Percentiles rank a stretch among this genome's conserved stretches.
Conservation (phyloP, 2,797 vertebrate species). For the Eidolon dupreanum region DNA sequence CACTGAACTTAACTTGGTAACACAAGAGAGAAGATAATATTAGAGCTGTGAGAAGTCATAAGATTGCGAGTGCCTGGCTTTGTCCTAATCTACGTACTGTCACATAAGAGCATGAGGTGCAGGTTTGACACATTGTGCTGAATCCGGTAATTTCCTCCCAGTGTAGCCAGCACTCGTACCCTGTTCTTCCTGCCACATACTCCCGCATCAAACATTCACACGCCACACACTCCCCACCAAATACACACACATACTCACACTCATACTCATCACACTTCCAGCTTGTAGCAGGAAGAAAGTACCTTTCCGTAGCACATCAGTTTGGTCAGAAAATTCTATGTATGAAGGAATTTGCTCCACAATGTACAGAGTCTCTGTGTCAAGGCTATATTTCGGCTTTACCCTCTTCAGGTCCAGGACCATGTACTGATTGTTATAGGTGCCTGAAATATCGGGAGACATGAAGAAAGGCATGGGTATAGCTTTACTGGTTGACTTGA, state of each 20-base stretch:
- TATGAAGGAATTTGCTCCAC: slow-evolving; percentile 95
- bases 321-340: slow-evolving; percentile 94
- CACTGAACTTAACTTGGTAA: not conserved
- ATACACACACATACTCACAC: too few relatives aligned
- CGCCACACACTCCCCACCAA: too few relatives aligned
- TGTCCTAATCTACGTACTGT: not conserved
- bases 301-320: slow-evolving; percentile 92
- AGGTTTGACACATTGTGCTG: not conserved
- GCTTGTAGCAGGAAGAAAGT: slow-evolving; percentile 20
- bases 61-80: not conserved
- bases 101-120: not conserved
- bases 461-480: not conserved
- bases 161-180: not conserved
- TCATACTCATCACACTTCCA: not conserved
- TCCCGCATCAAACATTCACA: not conserved
- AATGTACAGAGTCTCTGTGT: slow-evolving; percentile 90
- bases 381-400: slow-evolving; percentile 86
- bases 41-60: not conserved
- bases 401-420: slow-evolving; percentile 93
- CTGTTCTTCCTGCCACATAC: not conserved
- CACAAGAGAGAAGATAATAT: not conserved
- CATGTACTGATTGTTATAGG: slow-evolving; percentile 98
- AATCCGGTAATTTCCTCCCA: not conserved
- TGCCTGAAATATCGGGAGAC: slow-evolving; percentile 84
- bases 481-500: not conserved